phyloP scores from a whole-genome alignment of 2,888 invertebrate species.

The Melanchra persicariae region DNA sequence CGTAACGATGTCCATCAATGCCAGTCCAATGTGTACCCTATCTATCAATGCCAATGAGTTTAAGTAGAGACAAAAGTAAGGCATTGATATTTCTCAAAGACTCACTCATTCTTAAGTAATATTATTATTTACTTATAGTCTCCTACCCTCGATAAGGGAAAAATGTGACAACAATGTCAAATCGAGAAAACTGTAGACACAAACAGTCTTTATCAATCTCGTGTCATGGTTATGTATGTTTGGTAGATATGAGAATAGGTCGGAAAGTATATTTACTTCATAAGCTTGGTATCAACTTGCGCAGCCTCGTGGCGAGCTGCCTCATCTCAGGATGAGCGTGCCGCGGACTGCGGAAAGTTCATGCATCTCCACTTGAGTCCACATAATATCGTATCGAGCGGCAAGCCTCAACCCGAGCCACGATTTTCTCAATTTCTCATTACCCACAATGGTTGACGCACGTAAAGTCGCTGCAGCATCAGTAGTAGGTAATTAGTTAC shows the following conservation, averaged over 20 bases:
- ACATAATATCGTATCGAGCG: slow-evolving; percentile 24
- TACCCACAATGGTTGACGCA: slow-evolving; percentile 9
- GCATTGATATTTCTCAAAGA: not conserved
- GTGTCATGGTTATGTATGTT: no score
- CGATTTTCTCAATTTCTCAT: slow-evolving; percentile 8
- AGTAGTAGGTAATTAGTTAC: no score
- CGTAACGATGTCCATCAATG: not conserved
- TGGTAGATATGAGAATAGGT: no score
- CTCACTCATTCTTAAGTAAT: no score
- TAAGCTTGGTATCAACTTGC: slow-evolving; percentile 5
- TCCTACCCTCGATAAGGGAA: no score
- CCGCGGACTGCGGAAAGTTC: slow-evolving; percentile 40
- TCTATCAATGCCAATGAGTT: not conserved
- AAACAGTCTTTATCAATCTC: no score
- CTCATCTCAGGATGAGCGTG: slow-evolving; percentile 46
- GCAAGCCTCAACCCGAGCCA: slow-evolving; percentile 28
- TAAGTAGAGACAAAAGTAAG: not conserved
- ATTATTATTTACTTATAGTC: no score
- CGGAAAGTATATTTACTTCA: no score
- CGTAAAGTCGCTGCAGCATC: slow-evolving; percentile 8
- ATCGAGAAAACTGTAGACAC: no score
- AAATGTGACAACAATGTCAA: no score
- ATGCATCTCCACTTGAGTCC: slow-evolving; percentile 43
- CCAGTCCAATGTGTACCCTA: not conserved
- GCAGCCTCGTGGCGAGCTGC: slow-evolving; percentile 34